Evolutionary conservation across 2,113 vertebrate species (phyloP), one percentile per base, ranked within the genome.

Genomic region (Chamaea fasciata): DNA sequence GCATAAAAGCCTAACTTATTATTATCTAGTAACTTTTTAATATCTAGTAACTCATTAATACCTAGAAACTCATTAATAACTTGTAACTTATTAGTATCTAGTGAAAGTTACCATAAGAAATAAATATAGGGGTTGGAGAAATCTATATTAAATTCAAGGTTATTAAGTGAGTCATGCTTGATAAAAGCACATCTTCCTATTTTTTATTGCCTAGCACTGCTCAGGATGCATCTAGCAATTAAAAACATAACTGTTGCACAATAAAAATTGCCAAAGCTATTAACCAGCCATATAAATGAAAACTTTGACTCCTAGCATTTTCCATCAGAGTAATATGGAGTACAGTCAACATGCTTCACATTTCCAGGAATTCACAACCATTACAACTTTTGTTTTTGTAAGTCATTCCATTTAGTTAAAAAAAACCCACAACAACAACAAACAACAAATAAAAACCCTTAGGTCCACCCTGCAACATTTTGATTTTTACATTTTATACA

Each of bases 221-320:
- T 90, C 64, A 83, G 71, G 73, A 77, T 70, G 78, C 60, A 71
- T 52, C 35, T 76, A 76, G 57, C 80, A 77, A 85, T 57, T 87
- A 85, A 96, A 92, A 94, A 35, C n/a, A 35, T 39, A 63, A 79
- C 28, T 62, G 59, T 47, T 81, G 49, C n/a, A 59, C n/a, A 79
- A 78, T 49, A 83, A 92, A 95, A 87, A 93, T 75, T 85, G 53
- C 67, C 79, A 82, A 91, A 89, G 85, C 53, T 90, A 76, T 95
- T 92, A 94, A 82, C 23, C 30, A 80, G 74, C 65, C 87, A 83
- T 62, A 73, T 30, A 87, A 94, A 94, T 27, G n/a, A 82, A 83
- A 89, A 87, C 63, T 76, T 94, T 83, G 75, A 82, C 56, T 83
- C 67, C 56, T 63, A 39, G 19, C 39, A 50, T 55, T 81, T 92